These are phyloP conservation scores for Lithophane semibrunnea DNA, from an alignment of 2,888 invertebrate species.

Conservation along the genomic window DNA sequence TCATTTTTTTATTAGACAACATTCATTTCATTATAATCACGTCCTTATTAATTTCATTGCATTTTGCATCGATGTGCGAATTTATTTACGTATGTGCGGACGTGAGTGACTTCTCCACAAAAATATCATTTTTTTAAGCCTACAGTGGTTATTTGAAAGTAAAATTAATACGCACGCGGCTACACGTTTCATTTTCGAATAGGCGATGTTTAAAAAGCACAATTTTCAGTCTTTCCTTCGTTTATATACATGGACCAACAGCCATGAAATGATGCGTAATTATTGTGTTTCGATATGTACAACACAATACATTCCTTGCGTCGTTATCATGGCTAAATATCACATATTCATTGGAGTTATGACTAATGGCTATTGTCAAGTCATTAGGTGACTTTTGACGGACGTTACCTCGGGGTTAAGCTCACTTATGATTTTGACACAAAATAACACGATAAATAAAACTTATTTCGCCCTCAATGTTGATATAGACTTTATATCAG, in stretches of 20 bases:
- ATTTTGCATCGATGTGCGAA: conserved; percentile 42
- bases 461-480: conserved; percentile 46
- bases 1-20: background rate
- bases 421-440: conserved; percentile 61
- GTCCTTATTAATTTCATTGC: conserved; percentile 43
- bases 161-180: conserved; percentile 48
- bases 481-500: conserved; percentile 49
- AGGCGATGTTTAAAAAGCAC: conserved; percentile 68
- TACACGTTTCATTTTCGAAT: conserved; percentile 52
- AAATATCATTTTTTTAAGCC: conserved; percentile 29
- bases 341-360: conserved; percentile 76
- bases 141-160: conserved; percentile 36
- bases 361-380: conserved; percentile 73
- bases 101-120: conserved; percentile 28
- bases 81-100: conserved; percentile 40
- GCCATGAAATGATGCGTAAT: conserved; percentile 62
- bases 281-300: conserved; percentile 68
- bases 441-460: conserved; percentile 60
- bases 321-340: conserved; percentile 74
- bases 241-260: conserved; percentile 85
- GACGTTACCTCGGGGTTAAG: conserved; percentile 69
- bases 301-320: conserved; percentile 63
- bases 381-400: conserved; percentile 70
- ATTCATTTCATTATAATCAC: conserved; percentile 32
- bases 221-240: conserved; percentile 86